phyloP scores from a whole-genome alignment of 1,140 invertebrate genomes.

The Lineus longissimus region DNA sequence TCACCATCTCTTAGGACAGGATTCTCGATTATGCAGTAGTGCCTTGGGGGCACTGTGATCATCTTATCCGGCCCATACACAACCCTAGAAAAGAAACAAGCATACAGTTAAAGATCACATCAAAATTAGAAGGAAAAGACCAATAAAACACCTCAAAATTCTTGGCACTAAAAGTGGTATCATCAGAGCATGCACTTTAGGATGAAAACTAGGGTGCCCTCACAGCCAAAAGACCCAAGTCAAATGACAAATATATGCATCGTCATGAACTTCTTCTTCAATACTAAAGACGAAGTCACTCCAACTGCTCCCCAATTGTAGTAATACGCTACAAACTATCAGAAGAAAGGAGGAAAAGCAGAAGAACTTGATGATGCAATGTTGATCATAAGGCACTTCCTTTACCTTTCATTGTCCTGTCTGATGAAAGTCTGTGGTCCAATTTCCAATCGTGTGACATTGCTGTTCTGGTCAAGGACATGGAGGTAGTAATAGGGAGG shows the following conservation, averaged over 20 bases:
- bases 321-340: too few relatives aligned
- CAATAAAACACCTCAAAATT: neutral
- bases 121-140: too few relatives aligned
- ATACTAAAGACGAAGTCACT: too few relatives aligned
- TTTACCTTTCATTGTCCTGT: conserved; percentile 58
- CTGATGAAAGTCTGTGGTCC: conserved; percentile 58
- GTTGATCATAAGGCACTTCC: too few relatives aligned
- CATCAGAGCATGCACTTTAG: neutral
- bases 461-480: conserved; percentile 58
- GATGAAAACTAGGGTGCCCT: too few relatives aligned
- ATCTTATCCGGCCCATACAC: conserved; percentile 54
- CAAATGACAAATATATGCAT: too few relatives aligned
- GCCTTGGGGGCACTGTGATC: conserved; percentile 58
- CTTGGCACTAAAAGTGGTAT: neutral
- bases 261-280: too few relatives aligned
- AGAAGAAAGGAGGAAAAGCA: too few relatives aligned
- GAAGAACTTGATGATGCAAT: too few relatives aligned
- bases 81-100: conserved; percentile 33
- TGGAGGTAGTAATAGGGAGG: conserved; percentile 58
- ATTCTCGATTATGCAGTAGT: conserved; percentile 58
- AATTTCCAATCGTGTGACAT: conserved; percentile 56
- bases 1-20: conserved; percentile 52
- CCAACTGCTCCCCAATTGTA: too few relatives aligned
- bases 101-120: too few relatives aligned
- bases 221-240: too few relatives aligned